Conservation (phyloP, 2,888 invertebrate species). For the Ligdia adustata region DNA sequence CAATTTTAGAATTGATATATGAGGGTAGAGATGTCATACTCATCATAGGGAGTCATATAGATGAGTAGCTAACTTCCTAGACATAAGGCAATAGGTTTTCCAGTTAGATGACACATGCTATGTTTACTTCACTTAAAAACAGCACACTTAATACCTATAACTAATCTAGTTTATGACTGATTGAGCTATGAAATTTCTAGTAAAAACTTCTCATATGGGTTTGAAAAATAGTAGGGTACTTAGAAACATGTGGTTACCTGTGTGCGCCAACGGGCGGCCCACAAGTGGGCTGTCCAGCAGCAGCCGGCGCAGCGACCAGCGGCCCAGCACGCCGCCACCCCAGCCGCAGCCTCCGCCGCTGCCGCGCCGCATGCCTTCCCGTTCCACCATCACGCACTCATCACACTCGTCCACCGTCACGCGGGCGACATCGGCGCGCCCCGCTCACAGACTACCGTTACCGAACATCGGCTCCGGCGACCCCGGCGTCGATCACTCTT, state of each 20-base stretch:
- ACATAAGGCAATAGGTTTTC: too few relatives aligned
- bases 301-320: conserved; percentile 88
- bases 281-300: conserved; percentile 89
- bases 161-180: too few relatives aligned
- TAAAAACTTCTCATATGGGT: too few relatives aligned
- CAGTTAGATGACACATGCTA: too few relatives aligned
- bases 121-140: too few relatives aligned
- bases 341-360: conserved; percentile 76
- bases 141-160: too few relatives aligned
- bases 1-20: too few relatives aligned
- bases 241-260: conserved; percentile 57
- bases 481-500: conserved; percentile 52
- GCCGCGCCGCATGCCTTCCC: conserved; percentile 73
- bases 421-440: conserved; percentile 51
- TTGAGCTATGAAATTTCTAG: too few relatives aligned
- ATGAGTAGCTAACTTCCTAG: too few relatives aligned
- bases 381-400: conserved; percentile 76
- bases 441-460: conserved; percentile 62
- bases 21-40: background rate
- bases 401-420: conserved; percentile 50
- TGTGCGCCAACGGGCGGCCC: conserved; percentile 84
- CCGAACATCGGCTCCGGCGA: conserved; percentile 37
- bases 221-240: too few relatives aligned
- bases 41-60: too few relatives aligned
- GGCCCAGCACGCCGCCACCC: conserved; percentile 75